Evolutionary conservation across 2,797 vertebrate genomes (phyloP), one percentile per base, ranked within the genome.

Genomic region (Enteromius anoplus): DNA sequence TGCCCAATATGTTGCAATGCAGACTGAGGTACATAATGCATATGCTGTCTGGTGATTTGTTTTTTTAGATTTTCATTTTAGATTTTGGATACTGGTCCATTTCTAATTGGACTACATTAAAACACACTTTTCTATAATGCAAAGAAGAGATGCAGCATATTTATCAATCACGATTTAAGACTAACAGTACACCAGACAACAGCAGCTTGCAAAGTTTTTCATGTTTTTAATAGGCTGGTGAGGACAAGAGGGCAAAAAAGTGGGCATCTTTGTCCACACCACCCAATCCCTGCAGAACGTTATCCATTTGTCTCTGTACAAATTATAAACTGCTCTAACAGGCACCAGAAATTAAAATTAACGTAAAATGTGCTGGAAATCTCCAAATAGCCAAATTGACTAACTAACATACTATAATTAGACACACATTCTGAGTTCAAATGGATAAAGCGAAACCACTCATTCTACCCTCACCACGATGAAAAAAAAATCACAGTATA

Each of bases 401-500:
- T 23, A 23, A 15, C 34, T 42, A 53, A 17, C 34, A 2, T 6
- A 8, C 65, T 32, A 58, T 17, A 55, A 66, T 66, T 66, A 62
- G 32, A 37, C 40, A n/a, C n/a, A 6, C 34, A 45, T 42, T 49
- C 7, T 23, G 47, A 55, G 51, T 60, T 53, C 66, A 77, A 60
- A 85, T 82, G 75, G 73, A 86, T 42, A 68, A 86, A 42, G 84
- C 40, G n/a, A n/a, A 58, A 86, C 58, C 60, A 76, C 75, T 82
- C 47, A 45, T 34, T 69, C 76, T 70, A 71, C 51, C 72, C 62
- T 73, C 42, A 64, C 15, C 34, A 23, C 23, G 3, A n/a, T 55
- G 17, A 53, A 6, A 14, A 75, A 8, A 9, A 14, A 49, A 14
- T 78, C 32, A 75, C 5, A 80, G 5, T 3, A 70, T 81, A 86